These are phyloP conservation scores for Oryzias javanicus DNA, from an alignment of 2,113 vertebrate species.

Conservation along the genomic window DNA sequence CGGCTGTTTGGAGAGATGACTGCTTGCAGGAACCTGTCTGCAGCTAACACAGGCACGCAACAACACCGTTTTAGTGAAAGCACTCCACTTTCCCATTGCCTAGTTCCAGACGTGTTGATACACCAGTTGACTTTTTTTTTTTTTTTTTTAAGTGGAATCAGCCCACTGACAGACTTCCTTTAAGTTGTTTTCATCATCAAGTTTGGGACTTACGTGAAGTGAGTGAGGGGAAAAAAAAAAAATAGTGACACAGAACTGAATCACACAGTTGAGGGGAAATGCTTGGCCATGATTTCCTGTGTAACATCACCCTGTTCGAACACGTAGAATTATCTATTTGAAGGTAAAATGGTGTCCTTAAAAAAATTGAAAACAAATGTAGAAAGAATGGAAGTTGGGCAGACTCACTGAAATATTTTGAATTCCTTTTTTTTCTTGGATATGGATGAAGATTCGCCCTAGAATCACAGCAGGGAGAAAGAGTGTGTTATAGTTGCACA, in stretches of 20 bases:
- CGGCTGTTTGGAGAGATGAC: constrained; percentile 47
- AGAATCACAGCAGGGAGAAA: constrained; percentile 6
- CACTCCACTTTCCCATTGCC: constrained; percentile 18
- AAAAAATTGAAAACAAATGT: not conserved
- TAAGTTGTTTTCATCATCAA: not conserved
- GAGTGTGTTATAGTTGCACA: not conserved
- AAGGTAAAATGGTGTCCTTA: too few species aligned
- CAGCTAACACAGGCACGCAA: constrained; percentile 32
- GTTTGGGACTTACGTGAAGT: not conserved
- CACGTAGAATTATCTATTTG: too few species aligned
- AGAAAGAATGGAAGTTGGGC: not conserved
- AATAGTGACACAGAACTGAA: constrained; percentile 18
- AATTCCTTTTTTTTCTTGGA: constrained; percentile 61
- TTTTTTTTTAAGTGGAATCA: not conserved
- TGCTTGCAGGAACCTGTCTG: constrained; percentile 72
- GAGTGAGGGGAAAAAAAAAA: constrained; percentile 8
- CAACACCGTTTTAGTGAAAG: not conserved
- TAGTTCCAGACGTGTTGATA: not conserved
- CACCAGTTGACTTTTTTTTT: not conserved
- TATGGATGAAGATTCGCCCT: constrained; percentile 61
- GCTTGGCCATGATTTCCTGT: constrained; percentile 9
- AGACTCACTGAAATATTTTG: constrained; percentile 76
- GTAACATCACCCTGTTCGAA: not conserved
- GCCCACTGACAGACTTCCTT: too few species aligned
- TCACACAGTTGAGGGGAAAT: constrained; percentile 45